Conservation (phyloP, 2,797 vertebrate species). For the Microchirus variegatus region DNA sequence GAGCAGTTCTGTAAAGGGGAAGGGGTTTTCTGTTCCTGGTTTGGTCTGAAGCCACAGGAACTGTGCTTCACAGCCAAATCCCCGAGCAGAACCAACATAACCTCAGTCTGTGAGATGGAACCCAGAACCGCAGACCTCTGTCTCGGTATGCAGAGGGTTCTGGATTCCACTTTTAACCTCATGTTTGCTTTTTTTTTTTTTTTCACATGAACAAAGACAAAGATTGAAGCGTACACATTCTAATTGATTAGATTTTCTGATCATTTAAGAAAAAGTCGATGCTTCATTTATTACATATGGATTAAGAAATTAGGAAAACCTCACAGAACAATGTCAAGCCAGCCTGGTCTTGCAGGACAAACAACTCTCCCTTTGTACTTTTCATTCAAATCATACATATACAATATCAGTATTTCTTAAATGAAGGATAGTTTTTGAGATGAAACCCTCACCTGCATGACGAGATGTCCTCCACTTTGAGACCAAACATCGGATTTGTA, state of each 20-base stretch:
- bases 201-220: conserved; percentile 18
- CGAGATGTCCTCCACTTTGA: too few species aligned
- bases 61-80: conserved; percentile 72
- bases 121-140: conserved; percentile 54
- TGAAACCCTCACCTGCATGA: too few species aligned
- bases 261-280: too few species aligned
- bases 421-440: too few species aligned
- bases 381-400: too few species aligned
- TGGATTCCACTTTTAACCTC: conserved; percentile 46
- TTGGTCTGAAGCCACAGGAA: conserved; percentile 65
- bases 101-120: conserved; percentile 56
- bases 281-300: too few species aligned
- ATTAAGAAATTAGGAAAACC: too few species aligned
- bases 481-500: too few species aligned
- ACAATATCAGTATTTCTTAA: too few species aligned
- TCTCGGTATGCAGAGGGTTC: conserved; percentile 30
- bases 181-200: conserved; percentile 57
- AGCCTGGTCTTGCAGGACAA: too few species aligned
- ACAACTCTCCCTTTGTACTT: too few species aligned
- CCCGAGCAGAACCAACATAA: conserved; percentile 58
- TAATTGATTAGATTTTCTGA: not conserved
- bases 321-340: too few species aligned
- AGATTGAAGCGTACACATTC: not conserved
- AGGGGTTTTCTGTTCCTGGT: conserved; percentile 49
- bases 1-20: conserved; percentile 41